phyloP scores from a whole-genome alignment of 2,797 vertebrate genomes.

The Phyllotis vaccarum region DNA sequence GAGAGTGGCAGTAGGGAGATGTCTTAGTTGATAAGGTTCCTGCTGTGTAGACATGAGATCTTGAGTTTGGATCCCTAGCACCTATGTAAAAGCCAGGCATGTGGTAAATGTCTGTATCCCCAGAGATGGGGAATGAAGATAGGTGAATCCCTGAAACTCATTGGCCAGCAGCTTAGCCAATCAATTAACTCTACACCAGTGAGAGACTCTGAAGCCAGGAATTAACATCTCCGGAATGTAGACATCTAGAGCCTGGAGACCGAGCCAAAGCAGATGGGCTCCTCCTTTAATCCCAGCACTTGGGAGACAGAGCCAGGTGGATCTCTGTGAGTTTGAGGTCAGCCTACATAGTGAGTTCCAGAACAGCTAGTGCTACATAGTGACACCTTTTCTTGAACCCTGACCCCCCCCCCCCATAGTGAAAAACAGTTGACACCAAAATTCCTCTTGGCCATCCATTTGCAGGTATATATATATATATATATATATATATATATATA shows the following conservation, averaged over 20 bases:
- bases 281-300: not conserved
- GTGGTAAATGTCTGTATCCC: not conserved
- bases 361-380: not conserved
- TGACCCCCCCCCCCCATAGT: too few relatives aligned
- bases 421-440: not conserved
- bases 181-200: not conserved
- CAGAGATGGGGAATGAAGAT: not conserved
- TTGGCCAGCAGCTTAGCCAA: not conserved
- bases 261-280: too few relatives aligned
- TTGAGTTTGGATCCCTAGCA: not conserved
- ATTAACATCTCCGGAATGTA: too few relatives aligned
- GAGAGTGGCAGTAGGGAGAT: not conserved
- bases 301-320: not conserved
- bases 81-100: not conserved
- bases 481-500: not conserved
- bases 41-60: not conserved
- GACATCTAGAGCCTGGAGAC: too few relatives aligned
- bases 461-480: not conserved
- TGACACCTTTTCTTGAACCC: not conserved
- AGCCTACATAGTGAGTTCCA: not conserved
- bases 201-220: not conserved
- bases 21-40: not conserved
- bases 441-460: not conserved
- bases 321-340: not conserved
- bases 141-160: not conserved